Evolutionary conservation across 2,797 vertebrate species (phyloP).

Genomic region (Coluber constrictor): DNA sequence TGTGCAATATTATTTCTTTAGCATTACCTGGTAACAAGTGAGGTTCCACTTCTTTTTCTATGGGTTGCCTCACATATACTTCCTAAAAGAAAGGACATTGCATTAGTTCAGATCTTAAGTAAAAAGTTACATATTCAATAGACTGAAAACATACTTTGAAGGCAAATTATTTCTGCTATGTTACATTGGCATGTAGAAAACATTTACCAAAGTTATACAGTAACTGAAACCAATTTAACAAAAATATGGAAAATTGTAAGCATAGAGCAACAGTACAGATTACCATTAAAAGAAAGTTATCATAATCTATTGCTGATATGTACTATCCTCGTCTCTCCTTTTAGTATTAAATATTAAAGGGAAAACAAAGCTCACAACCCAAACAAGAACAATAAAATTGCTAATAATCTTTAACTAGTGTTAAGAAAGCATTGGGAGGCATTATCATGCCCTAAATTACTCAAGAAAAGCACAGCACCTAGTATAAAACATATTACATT

Average conservation of each 20-base stretch:
- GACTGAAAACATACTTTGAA: neutral
- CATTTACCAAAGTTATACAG: neutral
- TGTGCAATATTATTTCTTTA: slow-evolving; percentile 9
- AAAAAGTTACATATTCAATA: slow-evolving; percentile 4
- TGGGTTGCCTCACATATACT: slow-evolving; percentile 74
- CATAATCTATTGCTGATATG: no score
- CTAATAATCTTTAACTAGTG: neutral
- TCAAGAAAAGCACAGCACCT: neutral
- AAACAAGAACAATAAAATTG: neutral
- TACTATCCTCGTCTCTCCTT: neutral
- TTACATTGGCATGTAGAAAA: neutral
- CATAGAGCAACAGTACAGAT: neutral
- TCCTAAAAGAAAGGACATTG: slow-evolving; percentile 68
- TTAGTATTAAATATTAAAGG: neutral
- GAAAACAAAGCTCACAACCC: neutral
- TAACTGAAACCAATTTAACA: neutral
- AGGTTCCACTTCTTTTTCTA: slow-evolving; percentile 76
- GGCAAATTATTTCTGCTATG: neutral
- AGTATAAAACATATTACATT: neutral
- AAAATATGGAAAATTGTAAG: neutral
- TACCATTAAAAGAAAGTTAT: neutral
- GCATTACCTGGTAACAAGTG: slow-evolving; percentile 79
- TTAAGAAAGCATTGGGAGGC: neutral
- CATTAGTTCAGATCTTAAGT: slow-evolving; percentile 6
- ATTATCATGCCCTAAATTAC: neutral